A percentile compares a stretch with the other conserved stretches of the same genome.
phyloP scores from a whole-genome alignment of 2,113 vertebrate genomes.

The Ochotona princeps region DNA sequence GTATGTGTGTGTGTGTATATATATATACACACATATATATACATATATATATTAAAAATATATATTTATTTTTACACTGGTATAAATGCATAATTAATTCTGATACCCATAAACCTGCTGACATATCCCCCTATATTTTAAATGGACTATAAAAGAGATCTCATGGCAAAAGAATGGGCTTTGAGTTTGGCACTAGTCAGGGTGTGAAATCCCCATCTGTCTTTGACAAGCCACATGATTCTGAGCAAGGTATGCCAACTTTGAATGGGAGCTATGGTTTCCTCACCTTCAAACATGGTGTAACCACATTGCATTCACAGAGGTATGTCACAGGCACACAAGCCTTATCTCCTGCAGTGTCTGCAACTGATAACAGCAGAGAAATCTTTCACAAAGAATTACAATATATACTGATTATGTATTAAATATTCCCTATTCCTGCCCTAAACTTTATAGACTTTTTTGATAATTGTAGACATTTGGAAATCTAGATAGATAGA shows the following conservation, averaged over 20 bases:
- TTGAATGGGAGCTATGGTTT: neutral
- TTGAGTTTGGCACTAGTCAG: neutral
- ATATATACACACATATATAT: too few relatives aligned
- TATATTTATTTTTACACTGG: too few relatives aligned
- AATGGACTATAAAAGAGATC: neutral
- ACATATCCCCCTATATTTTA: neutral
- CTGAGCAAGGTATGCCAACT: neutral
- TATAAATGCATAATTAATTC: too few relatives aligned
- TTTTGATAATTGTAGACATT: neutral
- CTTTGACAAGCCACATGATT: neutral
- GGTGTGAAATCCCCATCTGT: neutral
- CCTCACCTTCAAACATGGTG: neutral
- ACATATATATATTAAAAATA: too few relatives aligned
- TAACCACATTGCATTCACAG: neutral
- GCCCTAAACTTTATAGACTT: neutral
- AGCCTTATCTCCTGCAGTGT: neutral
- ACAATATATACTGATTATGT: too few relatives aligned
- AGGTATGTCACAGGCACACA: neutral
- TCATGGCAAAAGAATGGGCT: neutral
- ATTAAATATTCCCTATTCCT: too few relatives aligned
- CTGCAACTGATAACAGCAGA: neutral
- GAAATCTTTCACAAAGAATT: neutral
- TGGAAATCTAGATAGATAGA: too few relatives aligned
- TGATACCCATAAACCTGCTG: too few relatives aligned
- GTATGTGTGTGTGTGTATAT: too few relatives aligned